Conservation (phyloP, 2,888 invertebrate genomes). For the Acleris laterana region DNA sequence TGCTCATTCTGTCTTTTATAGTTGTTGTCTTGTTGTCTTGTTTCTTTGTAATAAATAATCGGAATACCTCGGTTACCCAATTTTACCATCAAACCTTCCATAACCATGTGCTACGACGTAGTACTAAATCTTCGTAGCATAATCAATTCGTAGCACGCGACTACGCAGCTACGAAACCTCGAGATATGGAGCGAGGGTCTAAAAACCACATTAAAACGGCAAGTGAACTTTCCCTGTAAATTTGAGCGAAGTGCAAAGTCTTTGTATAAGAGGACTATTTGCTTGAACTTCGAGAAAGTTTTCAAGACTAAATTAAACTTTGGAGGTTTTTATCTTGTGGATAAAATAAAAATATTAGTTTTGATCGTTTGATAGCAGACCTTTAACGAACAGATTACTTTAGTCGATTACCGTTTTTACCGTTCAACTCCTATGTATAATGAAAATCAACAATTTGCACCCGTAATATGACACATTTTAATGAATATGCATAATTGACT, state of each 20-base stretch:
- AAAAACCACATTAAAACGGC: conserved; percentile 51
- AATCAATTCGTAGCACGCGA: neutral
- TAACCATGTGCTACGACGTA: neutral
- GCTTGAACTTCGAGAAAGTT: conserved; percentile 25
- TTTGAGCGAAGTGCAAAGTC: conserved; percentile 46
- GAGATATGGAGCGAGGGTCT: conserved; percentile 39
- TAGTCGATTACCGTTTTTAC: too few species aligned
- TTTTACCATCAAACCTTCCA: too few species aligned
- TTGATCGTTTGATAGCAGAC: too few species aligned
- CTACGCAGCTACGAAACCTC: conserved; percentile 4
- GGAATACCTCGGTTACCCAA: too few species aligned
- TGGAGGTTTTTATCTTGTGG: conserved; percentile 11
- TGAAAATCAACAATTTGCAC: too few species aligned
- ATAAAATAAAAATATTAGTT: conserved; percentile 16
- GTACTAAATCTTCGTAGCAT: conserved; percentile 4
- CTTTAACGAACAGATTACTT: too few species aligned
- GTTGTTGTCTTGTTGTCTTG: too few species aligned
- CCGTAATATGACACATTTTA: too few species aligned
- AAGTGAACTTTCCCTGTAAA: conserved; percentile 55
- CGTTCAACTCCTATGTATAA: too few species aligned
- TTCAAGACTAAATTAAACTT: conserved; percentile 34
- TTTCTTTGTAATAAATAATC: too few species aligned
- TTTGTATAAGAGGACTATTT: conserved; percentile 41
- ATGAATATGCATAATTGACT: too few species aligned
- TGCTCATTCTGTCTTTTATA: too few species aligned